Conservation (phyloP, 2,113 vertebrate genomes). For the Chrysemys picta region DNA sequence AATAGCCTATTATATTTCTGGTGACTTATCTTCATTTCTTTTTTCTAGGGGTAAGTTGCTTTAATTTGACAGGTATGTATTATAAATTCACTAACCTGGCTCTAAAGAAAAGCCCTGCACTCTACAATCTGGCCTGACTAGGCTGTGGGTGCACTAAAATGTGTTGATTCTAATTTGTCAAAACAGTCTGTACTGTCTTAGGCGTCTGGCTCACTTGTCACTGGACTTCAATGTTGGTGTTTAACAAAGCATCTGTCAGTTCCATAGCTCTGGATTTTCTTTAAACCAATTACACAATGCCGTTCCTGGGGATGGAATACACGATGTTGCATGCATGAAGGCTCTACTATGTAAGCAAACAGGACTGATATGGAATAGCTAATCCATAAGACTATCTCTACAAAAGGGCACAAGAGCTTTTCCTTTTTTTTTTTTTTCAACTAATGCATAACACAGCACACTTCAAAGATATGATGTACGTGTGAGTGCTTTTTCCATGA, state of each 20-base stretch:
- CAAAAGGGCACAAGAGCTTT: not conserved
- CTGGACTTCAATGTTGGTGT: not conserved
- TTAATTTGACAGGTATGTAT: not conserved
- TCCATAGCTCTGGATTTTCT: not conserved
- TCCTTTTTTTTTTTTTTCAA: not conserved
- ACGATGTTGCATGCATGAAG: not conserved
- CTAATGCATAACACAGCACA: not conserved
- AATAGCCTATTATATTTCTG: not conserved
- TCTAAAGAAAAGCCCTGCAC: not conserved
- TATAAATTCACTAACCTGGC: not conserved
- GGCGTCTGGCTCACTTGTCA: not conserved
- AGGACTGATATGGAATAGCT: slow-evolving; percentile 6
- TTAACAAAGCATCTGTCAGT: slow-evolving; percentile 29
- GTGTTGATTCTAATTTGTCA: not conserved
- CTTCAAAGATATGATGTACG: not conserved
- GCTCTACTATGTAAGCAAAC: not conserved
- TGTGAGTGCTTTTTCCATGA: not conserved
- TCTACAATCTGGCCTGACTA: not conserved
- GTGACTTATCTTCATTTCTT: not conserved
- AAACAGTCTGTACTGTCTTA: not conserved
- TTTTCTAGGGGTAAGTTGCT: not conserved
- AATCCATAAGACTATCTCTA: not conserved
- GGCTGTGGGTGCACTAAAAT: not conserved
- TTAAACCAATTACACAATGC: not conserved
- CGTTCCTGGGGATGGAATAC: not conserved